A percentile compares a stretch with the other conserved stretches of the same genome.
These are phyloP conservation scores for Seira ritae DNA, from an alignment of 2,888 invertebrate species.

Conservation along the genomic window DNA sequence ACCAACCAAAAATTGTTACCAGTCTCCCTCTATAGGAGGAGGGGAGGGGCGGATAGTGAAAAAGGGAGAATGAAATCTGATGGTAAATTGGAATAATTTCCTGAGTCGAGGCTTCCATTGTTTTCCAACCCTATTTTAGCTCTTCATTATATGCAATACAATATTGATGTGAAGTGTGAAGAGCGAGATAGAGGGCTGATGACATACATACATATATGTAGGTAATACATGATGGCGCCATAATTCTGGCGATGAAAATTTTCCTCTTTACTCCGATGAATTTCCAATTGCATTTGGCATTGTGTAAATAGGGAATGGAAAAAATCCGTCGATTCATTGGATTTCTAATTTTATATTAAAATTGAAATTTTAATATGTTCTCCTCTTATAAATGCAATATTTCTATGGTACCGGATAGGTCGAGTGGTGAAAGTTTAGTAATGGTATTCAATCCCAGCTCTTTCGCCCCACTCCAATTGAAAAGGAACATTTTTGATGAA, in stretches of 20 bases:
- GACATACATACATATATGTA: background rate
- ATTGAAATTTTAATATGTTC: background rate
- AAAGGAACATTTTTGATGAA: constrained; percentile 2
- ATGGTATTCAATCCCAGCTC: background rate
- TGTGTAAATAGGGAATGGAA: background rate
- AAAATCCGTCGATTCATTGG: constrained; percentile 31
- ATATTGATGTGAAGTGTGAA: background rate
- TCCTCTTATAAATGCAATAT: background rate
- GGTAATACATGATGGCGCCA: too few relatives aligned
- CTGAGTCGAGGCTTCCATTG: background rate
- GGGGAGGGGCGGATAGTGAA: too few relatives aligned
- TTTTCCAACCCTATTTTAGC: background rate
- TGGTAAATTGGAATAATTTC: constrained; percentile 7
- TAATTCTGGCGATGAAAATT: too few relatives aligned
- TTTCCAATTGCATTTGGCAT: too few relatives aligned
- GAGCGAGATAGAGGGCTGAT: background rate
- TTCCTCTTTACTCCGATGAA: too few relatives aligned
- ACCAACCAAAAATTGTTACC: background rate
- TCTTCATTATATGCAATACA: background rate
- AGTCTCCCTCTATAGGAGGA: too few relatives aligned
- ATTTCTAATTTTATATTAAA: constrained; percentile 2
- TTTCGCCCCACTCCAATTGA: background rate
- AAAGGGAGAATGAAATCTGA: background rate
- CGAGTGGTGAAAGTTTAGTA: background rate
- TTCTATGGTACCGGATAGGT: background rate